A percentile compares a stretch with the other conserved stretches of the same genome.
Conservation (phyloP, 2,797 vertebrate genomes). For the Natrix natrix region DNA sequence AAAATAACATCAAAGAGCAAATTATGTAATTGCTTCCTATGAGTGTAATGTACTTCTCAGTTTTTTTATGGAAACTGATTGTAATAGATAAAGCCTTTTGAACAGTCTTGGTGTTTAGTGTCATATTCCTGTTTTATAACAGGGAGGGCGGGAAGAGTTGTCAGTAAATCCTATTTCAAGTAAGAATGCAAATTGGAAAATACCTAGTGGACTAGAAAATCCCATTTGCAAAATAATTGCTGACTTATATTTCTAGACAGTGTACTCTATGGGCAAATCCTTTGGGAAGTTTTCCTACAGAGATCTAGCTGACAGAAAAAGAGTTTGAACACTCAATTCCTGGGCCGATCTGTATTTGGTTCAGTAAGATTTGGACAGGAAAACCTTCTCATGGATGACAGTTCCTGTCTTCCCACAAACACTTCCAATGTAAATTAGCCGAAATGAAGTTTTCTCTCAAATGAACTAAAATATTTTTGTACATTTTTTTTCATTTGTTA, state of each 20-base stretch:
- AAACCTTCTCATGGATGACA: not conserved
- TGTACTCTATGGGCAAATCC: slow-evolving; percentile 36
- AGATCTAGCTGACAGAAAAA: not conserved
- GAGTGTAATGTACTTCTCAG: slow-evolving; percentile 71
- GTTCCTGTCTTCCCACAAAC: slow-evolving; percentile 57
- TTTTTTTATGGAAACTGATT: slow-evolving; percentile 75
- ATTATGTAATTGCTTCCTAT: slow-evolving; percentile 83
- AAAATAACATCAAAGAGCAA: slow-evolving; percentile 84
- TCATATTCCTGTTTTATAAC: slow-evolving; percentile 68
- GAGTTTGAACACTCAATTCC: not conserved
- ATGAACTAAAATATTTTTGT: slow-evolving; percentile 75
- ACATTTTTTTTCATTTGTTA: slow-evolving; percentile 67
- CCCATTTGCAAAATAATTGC: slow-evolving; percentile 52
- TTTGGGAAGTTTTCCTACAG: not conserved
- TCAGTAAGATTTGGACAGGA: not conserved
- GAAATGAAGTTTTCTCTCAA: slow-evolving; percentile 67
- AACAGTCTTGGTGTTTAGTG: slow-evolving; percentile 68
- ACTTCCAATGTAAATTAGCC: slow-evolving; percentile 61
- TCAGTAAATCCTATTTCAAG: slow-evolving; percentile 60
- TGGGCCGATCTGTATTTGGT: not conserved
- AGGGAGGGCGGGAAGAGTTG: slow-evolving; percentile 41
- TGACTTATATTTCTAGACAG: slow-evolving; percentile 55
- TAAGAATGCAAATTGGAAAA: slow-evolving; percentile 58
- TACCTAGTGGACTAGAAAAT: slow-evolving; percentile 55
- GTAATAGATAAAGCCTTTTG: slow-evolving; percentile 73